Base-by-base conservation (phyloP, 2,797 vertebrate species). In the Lepilemur ruficaudatus region DNA sequence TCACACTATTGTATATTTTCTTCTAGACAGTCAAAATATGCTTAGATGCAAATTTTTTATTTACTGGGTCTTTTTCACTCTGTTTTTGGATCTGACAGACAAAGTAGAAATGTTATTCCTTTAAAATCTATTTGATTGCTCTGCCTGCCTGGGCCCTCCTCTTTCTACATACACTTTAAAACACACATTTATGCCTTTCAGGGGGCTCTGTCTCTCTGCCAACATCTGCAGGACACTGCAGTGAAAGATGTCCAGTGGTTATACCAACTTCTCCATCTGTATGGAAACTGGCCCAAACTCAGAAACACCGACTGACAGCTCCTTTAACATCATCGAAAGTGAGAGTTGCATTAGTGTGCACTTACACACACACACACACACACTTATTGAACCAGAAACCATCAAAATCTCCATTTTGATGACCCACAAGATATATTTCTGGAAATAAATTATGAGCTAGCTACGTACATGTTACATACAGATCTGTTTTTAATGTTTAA, bases 171-270 rank as follows among this genome's bases (percentile, higher is more conserved):
- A 43, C 52, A 35, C n/a, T 70, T 91, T 90, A 92, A 80, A 82
- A 83, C 89, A 32, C 32, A 78, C 65, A 82, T 78, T 85, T 90
- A 78, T 89, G 30, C 32, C 69, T 96, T 97, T 95, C 73, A 87
- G 20, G 84, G 38, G 18, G 52, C 12, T 55, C 4, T 55, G 4
- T 50, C 35, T 96, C n/a, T 93, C 89, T 97, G 91, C 52, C 35
- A 63, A 2, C 78, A 67, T 82, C 32, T 59, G 80, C 0, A 13
- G 35, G 28, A 11, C 4, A 35, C 9, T n/a, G 25, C 48, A 35
- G 5, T 93, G 79, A 41, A 86, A 89, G 50, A 22, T 91, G 76
- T 25, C 13, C 87, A 59, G 1, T 80, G 82, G 6, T 73, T 96
- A 61, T 12, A 92, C 38, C 17, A 72, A 5, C 12, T 75, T 96